Conservation (phyloP, 35 echinoderm and acorn worm genomes). For the Amphiura filiformis region DNA sequence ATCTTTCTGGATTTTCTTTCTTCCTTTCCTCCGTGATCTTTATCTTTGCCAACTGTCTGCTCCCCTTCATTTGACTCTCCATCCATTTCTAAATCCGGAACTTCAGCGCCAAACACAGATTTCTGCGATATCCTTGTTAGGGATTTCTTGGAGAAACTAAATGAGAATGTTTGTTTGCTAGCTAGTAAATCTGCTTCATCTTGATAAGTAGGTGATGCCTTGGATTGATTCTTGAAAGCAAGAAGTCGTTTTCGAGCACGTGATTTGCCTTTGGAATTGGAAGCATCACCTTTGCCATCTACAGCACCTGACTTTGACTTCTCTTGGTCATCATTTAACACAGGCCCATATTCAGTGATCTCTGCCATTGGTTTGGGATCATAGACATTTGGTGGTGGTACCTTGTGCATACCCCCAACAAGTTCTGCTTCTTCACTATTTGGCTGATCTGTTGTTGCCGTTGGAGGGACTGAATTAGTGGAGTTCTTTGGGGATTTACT, state of each 20-base stretch:
- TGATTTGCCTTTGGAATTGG: background rate
- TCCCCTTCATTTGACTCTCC: background rate
- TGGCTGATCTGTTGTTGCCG: background rate
- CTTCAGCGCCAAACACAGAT: conserved; percentile 7
- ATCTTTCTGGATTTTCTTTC: conserved; percentile 27
- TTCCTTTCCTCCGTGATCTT: conserved; percentile 10
- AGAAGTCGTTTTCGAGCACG: conserved; percentile 20
- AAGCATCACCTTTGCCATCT: conserved; percentile 16
- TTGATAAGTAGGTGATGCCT: background rate
- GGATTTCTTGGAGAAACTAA: conserved; percentile 49
- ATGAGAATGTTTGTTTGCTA: conserved; percentile 18
- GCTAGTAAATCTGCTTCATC: conserved; percentile 16
- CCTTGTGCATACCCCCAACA: conserved; percentile 26
- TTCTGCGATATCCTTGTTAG: conserved; percentile 4
- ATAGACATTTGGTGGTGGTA: conserved; percentile 45
- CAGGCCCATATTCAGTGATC: background rate
- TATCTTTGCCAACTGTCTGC: background rate
- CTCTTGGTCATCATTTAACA: background rate
- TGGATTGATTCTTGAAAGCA: background rate
- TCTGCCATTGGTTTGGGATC: conserved; percentile 11
- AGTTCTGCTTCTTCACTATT: background rate
- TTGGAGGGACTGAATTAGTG: background rate
- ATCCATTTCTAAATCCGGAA: conserved; percentile 10
- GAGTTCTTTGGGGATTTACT: background rate
- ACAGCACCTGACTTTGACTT: background rate